phyloP scores from a whole-genome alignment of 2,888 invertebrate genomes.

The Meghimatium bilineatum region DNA sequence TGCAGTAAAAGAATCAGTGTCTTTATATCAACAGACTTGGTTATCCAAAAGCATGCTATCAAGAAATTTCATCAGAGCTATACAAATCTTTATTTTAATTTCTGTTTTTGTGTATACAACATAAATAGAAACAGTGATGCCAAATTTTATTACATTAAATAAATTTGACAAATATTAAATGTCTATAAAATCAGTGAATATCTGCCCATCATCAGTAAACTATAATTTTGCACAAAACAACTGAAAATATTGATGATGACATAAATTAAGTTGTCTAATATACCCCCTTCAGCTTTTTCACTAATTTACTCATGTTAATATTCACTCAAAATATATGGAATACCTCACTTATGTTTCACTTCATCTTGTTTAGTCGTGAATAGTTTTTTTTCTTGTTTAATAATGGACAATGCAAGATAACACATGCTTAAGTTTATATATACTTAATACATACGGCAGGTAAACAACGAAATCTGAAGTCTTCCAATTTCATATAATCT shows the following conservation, averaged over 20 bases:
- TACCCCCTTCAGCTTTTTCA: background rate
- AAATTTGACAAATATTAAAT: background rate
- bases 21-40: background rate
- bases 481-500: slow-evolving; percentile 6
- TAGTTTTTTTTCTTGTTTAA: too few relatives aligned
- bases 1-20: too few relatives aligned
- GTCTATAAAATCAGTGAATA: background rate
- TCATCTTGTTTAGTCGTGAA: background rate
- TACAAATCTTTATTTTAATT: too few relatives aligned
- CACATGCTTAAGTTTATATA: background rate
- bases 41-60: background rate
- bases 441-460: slow-evolving; percentile 13
- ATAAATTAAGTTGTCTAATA: background rate
- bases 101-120: too few relatives aligned
- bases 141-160: background rate
- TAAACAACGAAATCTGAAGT: slow-evolving; percentile 20
- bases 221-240: background rate
- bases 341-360: background rate
- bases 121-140: background rate
- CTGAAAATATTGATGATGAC: background rate
- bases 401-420: background rate
- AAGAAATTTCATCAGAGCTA: too few relatives aligned
- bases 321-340: background rate
- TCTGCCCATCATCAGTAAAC: background rate
- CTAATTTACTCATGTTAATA: background rate